phyloP scores from a whole-genome alignment of 2,797 vertebrate species.

The Oreortyx pictus region DNA sequence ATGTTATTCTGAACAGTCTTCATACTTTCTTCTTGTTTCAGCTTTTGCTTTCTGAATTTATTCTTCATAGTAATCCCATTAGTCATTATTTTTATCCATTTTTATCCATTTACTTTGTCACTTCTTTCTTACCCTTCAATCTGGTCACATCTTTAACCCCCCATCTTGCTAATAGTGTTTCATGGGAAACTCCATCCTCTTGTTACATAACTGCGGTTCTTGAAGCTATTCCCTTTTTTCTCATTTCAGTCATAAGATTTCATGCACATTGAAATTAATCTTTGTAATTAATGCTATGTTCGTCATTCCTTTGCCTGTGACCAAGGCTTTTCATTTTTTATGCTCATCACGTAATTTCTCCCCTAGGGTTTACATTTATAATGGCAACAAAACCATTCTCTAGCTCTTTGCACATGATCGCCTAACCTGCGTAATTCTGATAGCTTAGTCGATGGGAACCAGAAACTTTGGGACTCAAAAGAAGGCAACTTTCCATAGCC shows the following conservation, averaged over 20 bases:
- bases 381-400: neutral
- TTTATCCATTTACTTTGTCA: constrained; percentile 46
- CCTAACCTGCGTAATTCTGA: neutral
- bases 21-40: neutral
- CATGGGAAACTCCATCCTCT: constrained; percentile 6
- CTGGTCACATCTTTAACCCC: constrained; percentile 14
- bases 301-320: neutral
- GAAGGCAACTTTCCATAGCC: neutral
- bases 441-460: neutral
- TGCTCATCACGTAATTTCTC: neutral
- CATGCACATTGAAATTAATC: neutral
- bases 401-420: neutral
- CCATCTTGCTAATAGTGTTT: neutral
- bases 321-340: neutral
- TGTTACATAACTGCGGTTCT: neutral
- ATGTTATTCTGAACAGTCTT: constrained; percentile 30
- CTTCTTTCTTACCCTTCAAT: constrained; percentile 61
- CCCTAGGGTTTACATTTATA: neutral
- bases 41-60: neutral
- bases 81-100: neutral
- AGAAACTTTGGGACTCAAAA: neutral
- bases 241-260: neutral
- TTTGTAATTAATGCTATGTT: neutral
- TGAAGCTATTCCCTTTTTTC: neutral
- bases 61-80: constrained; percentile 31